These are phyloP conservation scores for Lepidonotus clava DNA, from an alignment of 2,888 invertebrate species.

Conservation along the genomic window DNA sequence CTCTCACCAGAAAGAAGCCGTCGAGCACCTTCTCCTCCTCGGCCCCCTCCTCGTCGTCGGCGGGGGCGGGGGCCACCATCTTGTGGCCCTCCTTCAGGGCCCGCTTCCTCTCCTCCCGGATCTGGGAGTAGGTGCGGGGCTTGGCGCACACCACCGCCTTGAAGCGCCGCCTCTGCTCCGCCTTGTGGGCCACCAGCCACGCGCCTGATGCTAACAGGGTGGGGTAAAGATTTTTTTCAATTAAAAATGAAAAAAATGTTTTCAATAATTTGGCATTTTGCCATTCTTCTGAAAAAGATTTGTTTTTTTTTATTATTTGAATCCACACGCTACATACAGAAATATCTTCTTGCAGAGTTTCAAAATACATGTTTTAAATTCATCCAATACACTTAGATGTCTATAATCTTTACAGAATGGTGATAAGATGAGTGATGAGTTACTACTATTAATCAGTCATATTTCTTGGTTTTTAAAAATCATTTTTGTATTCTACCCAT, in stretches of 20 bases:
- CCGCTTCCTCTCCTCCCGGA: constrained; percentile 74
- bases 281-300: too few species aligned
- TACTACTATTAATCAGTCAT: too few species aligned
- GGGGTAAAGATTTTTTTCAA: too few species aligned
- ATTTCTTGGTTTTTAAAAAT: too few species aligned
- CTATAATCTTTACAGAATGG: background rate
- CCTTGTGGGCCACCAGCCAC: constrained; percentile 77
- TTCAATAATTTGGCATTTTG: too few species aligned
- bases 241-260: too few species aligned
- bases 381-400: background rate
- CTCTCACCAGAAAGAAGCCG: constrained; percentile 78
- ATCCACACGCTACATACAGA: too few species aligned
- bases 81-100: constrained; percentile 66
- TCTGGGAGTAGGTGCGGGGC: constrained; percentile 75
- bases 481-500: too few species aligned
- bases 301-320: too few species aligned
- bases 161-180: constrained; percentile 77
- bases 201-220: constrained; percentile 74
- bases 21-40: constrained; percentile 71
- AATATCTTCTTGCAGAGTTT: too few species aligned
- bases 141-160: constrained; percentile 78
- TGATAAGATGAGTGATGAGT: too few species aligned
- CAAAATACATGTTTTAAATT: too few species aligned
- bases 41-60: constrained; percentile 68
- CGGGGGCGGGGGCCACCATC: constrained; percentile 52